These are phyloP conservation scores for Puntigrus tetrazona DNA, from an alignment of 2,113 vertebrate genomes.

Conservation along the genomic window DNA sequence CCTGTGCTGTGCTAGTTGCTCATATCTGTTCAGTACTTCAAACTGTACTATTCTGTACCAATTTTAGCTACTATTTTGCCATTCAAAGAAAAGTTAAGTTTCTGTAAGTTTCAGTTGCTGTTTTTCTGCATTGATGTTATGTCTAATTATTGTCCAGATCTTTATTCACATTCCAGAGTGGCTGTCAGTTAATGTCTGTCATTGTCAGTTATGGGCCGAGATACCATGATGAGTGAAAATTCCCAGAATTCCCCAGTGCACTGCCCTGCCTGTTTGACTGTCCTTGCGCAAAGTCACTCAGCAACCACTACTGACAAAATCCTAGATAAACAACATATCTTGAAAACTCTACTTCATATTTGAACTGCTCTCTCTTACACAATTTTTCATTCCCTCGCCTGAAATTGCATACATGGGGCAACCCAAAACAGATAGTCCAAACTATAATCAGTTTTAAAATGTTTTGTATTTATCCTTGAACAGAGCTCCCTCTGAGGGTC, in stretches of 20 bases:
- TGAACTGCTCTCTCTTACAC: conserved; percentile 9
- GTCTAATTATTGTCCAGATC: conserved; percentile 71
- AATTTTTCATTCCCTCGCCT: background rate
- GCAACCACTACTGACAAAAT: conserved; percentile 44
- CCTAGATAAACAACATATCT: conserved; percentile 26
- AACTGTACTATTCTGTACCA: too few species aligned
- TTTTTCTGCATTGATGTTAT: conserved; percentile 48
- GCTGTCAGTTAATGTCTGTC: conserved; percentile 70
- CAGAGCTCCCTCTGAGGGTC: background rate
- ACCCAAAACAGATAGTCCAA: conserved; percentile 36
- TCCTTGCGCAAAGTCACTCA: conserved; percentile 72
- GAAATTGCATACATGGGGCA: background rate
- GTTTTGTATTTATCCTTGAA: conserved; percentile 23
- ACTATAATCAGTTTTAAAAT: background rate
- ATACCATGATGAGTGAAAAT: conserved; percentile 68
- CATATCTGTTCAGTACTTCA: background rate
- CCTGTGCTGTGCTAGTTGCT: background rate
- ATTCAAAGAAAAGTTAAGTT: background rate
- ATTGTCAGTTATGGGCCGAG: conserved; percentile 64
- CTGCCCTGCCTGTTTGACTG: conserved; percentile 34
- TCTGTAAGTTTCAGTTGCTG: background rate
- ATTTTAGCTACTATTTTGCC: too few species aligned
- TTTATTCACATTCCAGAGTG: conserved; percentile 56
- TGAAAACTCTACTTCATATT: conserved; percentile 3
- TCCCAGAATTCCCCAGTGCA: conserved; percentile 65